Evolutionary conservation across 2,888 invertebrate species (phyloP).

Genomic region (Orthosia gracilis): DNA sequence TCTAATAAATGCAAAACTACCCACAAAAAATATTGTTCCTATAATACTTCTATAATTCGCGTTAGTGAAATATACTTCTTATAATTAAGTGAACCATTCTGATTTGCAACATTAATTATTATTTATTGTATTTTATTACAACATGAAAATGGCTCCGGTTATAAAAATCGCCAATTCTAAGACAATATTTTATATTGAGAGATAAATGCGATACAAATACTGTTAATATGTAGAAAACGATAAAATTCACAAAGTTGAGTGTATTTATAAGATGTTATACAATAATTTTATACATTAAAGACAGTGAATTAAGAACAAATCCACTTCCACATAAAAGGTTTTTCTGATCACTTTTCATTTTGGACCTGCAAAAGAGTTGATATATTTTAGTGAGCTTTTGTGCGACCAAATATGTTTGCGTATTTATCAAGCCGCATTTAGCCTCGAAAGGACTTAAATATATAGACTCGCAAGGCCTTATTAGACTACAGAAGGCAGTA

Average conservation of each 20-base stretch:
- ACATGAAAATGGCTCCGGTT: slow-evolving; percentile 13
- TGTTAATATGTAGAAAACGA: slow-evolving; percentile 11
- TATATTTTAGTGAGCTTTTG: not conserved
- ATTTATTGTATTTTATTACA: slow-evolving; percentile 8
- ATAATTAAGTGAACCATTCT: slow-evolving; percentile 40
- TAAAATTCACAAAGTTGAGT: slow-evolving; percentile 38
- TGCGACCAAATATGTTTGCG: not conserved
- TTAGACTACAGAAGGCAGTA: not conserved
- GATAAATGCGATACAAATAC: slow-evolving; percentile 49
- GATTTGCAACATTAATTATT: slow-evolving; percentile 10
- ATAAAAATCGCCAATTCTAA: slow-evolving; percentile 12
- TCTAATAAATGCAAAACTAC: slow-evolving; percentile 18
- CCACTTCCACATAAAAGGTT: not conserved
- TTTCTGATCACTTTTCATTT: not conserved
- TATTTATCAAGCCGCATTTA: not conserved
- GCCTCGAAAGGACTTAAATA: not conserved
- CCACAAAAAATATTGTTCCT: slow-evolving; percentile 16
- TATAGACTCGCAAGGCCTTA: not conserved
- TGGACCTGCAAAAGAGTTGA: not conserved
- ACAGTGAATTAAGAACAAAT: slow-evolving; percentile 26
- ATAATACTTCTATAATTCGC: slow-evolving; percentile 9
- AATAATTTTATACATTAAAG: slow-evolving; percentile 22
- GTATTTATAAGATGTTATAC: slow-evolving; percentile 33
- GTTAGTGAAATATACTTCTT: slow-evolving; percentile 26
- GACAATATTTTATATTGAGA: slow-evolving; percentile 13